phyloP scores from a whole-genome alignment of 2,888 invertebrate species.

The Ditula angustiorana region DNA sequence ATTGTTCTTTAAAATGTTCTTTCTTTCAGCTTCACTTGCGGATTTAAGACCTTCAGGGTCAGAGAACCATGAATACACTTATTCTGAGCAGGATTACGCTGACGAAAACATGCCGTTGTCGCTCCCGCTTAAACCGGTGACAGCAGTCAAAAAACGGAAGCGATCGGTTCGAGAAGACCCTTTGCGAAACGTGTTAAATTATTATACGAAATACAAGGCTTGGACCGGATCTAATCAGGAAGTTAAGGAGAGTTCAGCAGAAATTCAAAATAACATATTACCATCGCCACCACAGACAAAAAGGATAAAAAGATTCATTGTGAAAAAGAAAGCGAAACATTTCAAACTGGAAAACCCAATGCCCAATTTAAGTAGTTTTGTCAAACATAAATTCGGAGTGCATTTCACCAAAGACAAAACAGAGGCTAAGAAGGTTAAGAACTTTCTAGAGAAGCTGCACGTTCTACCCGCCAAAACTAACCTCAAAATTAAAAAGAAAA shows the following conservation, averaged over 20 bases:
- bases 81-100: conserved; percentile 25
- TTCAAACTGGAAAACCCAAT: conserved; percentile 50
- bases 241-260: conserved; percentile 31
- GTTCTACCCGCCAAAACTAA: conserved; percentile 38
- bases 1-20: too few relatives aligned
- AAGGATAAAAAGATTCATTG: conserved; percentile 16
- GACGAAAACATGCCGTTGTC: conserved; percentile 36
- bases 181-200: conserved; percentile 58
- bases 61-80: conserved; percentile 28
- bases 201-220: conserved; percentile 68
- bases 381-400: conserved; percentile 48
- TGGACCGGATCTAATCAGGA: conserved; percentile 62
- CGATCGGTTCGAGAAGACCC: conserved; percentile 58
- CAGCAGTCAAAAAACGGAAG: conserved; percentile 52
- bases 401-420: conserved; percentile 47
- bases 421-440: conserved; percentile 48
- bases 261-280: conserved; percentile 18
- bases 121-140: conserved; percentile 40
- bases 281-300: background rate
- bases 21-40: conserved; percentile 16
- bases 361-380: conserved; percentile 48
- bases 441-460: conserved; percentile 50
- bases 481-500: conserved; percentile 37
- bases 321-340: conserved; percentile 22
- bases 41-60: conserved; percentile 12